Evolutionary conservation across 2,888 invertebrate species (phyloP).

Genomic region (Pharmacophagus antenor): DNA sequence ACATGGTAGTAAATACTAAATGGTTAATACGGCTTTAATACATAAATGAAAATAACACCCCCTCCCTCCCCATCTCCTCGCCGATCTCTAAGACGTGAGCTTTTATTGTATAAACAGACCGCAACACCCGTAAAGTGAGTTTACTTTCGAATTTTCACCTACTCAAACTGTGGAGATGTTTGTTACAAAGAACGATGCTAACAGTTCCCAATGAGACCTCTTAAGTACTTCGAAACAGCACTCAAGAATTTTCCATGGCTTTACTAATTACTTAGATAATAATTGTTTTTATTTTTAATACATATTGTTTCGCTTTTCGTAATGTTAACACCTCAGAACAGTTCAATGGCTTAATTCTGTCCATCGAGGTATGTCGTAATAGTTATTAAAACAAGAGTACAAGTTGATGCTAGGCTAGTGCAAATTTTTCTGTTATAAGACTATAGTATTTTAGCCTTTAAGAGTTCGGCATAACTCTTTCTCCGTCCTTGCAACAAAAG

Average conservation of each 20-base stretch:
- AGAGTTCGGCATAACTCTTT: no score
- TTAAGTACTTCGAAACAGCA: background rate
- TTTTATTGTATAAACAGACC: background rate
- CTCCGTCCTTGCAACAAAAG: no score
- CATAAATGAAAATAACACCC: background rate
- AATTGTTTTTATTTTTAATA: background rate
- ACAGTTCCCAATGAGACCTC: constrained; percentile 1
- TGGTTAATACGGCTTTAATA: background rate
- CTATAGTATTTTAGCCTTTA: no score
- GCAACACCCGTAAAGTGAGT: background rate
- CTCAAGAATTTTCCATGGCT: no score
- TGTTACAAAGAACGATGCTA: constrained; percentile 1
- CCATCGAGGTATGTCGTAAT: no score
- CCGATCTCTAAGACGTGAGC: background rate
- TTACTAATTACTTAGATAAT: constrained; percentile 1
- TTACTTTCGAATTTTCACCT: constrained; percentile 1
- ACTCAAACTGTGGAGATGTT: background rate
- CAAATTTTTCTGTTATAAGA: no score
- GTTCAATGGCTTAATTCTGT: no score
- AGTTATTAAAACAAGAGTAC: no score
- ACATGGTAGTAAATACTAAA: no score
- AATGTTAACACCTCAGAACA: no score
- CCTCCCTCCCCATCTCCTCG: background rate
- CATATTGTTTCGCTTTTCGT: no score
- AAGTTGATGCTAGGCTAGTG: no score